Conservation (phyloP, 2,888 invertebrate genomes). For the Philereme vetulata region DNA sequence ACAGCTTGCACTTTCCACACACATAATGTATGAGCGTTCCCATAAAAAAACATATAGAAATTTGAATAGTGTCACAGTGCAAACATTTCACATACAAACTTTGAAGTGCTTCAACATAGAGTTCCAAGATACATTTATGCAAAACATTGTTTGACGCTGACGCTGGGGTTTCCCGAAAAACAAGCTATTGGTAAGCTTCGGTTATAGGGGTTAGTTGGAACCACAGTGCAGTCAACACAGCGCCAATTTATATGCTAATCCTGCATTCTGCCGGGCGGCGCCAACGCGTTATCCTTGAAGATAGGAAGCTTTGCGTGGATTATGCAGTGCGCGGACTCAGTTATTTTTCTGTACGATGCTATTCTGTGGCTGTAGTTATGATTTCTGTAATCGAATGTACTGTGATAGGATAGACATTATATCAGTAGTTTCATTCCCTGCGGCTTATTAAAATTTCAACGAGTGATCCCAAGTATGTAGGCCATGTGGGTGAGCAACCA, state of each 20-base stretch:
- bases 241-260: conserved; percentile 72
- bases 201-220: conserved; percentile 34
- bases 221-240: conserved; percentile 40
- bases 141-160: conserved; percentile 36
- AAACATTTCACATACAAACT: conserved; percentile 13
- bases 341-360: conserved; percentile 43
- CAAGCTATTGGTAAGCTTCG: conserved; percentile 36
- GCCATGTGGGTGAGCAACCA: conserved; percentile 25
- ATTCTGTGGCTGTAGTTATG: conserved; percentile 37
- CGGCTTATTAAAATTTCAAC: conserved; percentile 7
- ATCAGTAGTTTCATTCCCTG: conserved; percentile 4
- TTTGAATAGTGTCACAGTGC: conserved; percentile 1
- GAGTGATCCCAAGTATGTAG: conserved; percentile 12
- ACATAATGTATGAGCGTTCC: neutral
- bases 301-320: conserved; percentile 58
- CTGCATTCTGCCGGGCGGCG: conserved; percentile 46
- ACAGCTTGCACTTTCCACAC: neutral
- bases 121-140: conserved; percentile 30
- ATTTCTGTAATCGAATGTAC: conserved; percentile 37
- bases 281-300: conserved; percentile 56
- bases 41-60: conserved; percentile 8
- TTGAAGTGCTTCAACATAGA: conserved; percentile 20
- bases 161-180: conserved; percentile 32
- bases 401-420: conserved; percentile 14
- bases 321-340: conserved; percentile 50